Evolutionary conservation across 2,113 vertebrate genomes (phyloP), one percentile per base, ranked within the genome.

Genomic region (Delphinus delphis): DNA sequence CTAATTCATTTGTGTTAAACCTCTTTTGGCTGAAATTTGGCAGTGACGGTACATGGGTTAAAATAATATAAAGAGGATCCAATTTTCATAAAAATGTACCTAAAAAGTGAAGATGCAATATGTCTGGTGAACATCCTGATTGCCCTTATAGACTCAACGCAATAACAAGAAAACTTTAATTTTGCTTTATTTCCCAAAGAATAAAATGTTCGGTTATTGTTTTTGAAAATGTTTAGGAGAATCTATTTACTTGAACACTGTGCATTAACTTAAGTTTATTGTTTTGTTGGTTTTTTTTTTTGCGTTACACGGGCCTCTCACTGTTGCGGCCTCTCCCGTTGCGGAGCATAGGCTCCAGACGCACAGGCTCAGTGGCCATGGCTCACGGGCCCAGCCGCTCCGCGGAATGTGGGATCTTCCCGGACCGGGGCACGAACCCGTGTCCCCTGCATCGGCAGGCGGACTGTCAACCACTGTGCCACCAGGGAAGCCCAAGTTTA

Each of bases 131-230:
- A 11, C 25, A 26, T 76, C 21, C 13, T 4, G 3, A 58, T 87
- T 80, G 1, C 28, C 14, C 8, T 33, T 36, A 14, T 26, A 79
- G 26, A 11, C 14, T 58, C 62, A 44, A 8, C 4, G 23, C 41
- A 26, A 1, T 67, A 50, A 79, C 33, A 70, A 70, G 36, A 55
- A 79, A 80, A 28, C 38, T 60, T 62, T 76, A 81, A 90, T 93
- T 93, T 93, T 47, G 77, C n/a, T 60, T 7, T 60, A 62, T 91
- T 94, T 92, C 44, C 44, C 21, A 44, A 44, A 74, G 28, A 96
- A 60, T 60, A 47, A 8, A 79, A 93, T 26, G 11, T 55, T 83
- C 20, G 6, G 33, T 87, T 86, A 92, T 15, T 79, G 58, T 23
- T 87, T 88, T 79, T 62, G 53, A 38, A 77, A 82, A 79, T 53